Conservation (phyloP, 2,888 invertebrate genomes). For the Xiphydria camelus region DNA sequence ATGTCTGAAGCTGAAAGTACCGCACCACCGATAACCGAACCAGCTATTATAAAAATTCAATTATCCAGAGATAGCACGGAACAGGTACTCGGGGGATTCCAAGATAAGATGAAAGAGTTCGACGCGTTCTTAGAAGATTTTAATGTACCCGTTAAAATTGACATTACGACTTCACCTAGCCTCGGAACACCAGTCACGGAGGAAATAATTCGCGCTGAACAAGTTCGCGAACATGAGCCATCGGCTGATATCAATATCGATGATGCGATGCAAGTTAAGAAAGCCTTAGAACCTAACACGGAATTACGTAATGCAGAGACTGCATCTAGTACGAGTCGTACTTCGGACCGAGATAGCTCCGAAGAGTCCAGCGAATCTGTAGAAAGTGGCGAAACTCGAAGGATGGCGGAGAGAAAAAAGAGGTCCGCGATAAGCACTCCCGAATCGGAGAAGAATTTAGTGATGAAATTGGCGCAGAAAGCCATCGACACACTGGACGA, state of each 20-base stretch:
- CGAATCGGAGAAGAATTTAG: slow-evolving; percentile 33
- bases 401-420: slow-evolving; percentile 18
- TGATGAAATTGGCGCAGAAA: slow-evolving; percentile 57
- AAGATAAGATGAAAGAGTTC: slow-evolving; percentile 45
- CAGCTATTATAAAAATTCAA: slow-evolving; percentile 26
- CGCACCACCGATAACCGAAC: slow-evolving; percentile 27
- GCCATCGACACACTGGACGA: slow-evolving; percentile 59
- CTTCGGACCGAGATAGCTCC: background rate
- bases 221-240: slow-evolving; percentile 2
- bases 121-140: slow-evolving; percentile 46
- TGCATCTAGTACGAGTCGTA: background rate
- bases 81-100: slow-evolving; percentile 31
- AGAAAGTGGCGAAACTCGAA: background rate
- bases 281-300: background rate
- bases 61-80: slow-evolving; percentile 19
- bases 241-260: background rate
- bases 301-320: background rate
- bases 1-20: slow-evolving; percentile 5
- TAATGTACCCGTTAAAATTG: slow-evolving; percentile 34
- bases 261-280: background rate
- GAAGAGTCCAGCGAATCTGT: slow-evolving; percentile 7
- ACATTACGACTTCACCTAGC: background rate
- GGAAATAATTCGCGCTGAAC: slow-evolving; percentile 30
- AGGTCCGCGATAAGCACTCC: slow-evolving; percentile 11
- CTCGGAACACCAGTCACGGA: slow-evolving; percentile 31